These are phyloP conservation scores for Odobenus rosmarus DNA, from an alignment of 2,113 vertebrate species.

Conservation along the genomic window DNA sequence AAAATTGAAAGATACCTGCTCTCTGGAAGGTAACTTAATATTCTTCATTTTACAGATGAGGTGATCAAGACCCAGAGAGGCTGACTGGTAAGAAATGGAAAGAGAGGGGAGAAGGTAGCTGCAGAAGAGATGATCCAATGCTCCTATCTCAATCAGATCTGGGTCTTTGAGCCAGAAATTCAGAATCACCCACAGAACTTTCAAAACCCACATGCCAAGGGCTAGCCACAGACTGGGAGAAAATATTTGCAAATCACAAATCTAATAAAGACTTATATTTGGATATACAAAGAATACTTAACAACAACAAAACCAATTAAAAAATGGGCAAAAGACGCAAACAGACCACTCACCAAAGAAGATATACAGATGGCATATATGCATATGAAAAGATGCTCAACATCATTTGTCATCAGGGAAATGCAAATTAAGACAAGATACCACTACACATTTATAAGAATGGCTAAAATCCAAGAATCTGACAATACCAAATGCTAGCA, in stretches of 20 bases:
- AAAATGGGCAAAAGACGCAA: neutral
- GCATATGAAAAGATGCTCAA: neutral
- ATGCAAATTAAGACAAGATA: neutral
- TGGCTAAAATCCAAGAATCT: neutral
- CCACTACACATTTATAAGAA: neutral
- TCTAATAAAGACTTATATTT: neutral
- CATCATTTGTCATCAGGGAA: neutral
- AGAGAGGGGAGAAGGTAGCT: neutral
- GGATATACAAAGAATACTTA: neutral
- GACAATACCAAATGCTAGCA: neutral
- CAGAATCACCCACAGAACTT: slow-evolving; percentile 13
- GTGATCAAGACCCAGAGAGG: neutral
- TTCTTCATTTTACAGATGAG: neutral
- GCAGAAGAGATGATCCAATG: neutral
- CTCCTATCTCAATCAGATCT: neutral
- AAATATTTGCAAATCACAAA: neutral
- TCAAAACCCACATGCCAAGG: neutral
- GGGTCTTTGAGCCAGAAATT: neutral
- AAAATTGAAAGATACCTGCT: slow-evolving; percentile 28
- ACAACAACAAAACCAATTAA: neutral
- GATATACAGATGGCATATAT: neutral
- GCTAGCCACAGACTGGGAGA: neutral
- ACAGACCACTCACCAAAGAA: neutral
- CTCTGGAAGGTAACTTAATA: neutral
- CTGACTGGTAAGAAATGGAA: neutral